Evolutionary conservation across 2,797 vertebrate species (phyloP), one percentile per base, ranked within the genome.

Genomic region (Rhinoraja longicauda): DNA sequence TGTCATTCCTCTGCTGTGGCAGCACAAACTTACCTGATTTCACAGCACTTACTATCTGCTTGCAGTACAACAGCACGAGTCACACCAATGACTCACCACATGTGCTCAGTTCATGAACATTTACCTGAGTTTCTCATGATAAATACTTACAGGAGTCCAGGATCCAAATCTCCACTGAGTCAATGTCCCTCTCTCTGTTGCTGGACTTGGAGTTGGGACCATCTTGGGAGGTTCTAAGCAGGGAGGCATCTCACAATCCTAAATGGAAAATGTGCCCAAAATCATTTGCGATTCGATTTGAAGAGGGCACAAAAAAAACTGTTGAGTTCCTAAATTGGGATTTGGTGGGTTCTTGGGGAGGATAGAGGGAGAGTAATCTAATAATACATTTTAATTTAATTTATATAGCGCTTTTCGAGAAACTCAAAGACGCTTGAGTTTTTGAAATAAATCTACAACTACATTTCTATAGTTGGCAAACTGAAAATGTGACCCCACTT

Each of bases 91-190:
- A 9, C 13, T 3, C 12, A 19, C 64, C 19, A 70, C 32, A 90
- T 36, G 32, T 39, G 29, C 32, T 21, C 62, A 67, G 32, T 17
- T 90, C 7, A 0, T 90, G 70, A 39, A 19, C 88, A 70, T 90
- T 90, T 70, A 45, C 32, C n/a, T 17, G 5, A 72, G 62, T 88
- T 88, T 92, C 70, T 73, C n/a, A 4, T 75, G 24, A 62, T 73
- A 92, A 75, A 94, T 95, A 96, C 98, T 97, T 96, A 99, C 99
- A 93, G 97, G 96, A 0, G 98, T 98, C 99, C 99, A 99, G 82
- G 98, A 99, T 93, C 99, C 98, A 0, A 97, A 98, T 97, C 99
- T 96, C 99, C 98, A 99, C 78, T 99, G 97, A 26, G 97, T 97
- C 93, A 94, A 94, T 91, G 96, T 96, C 93, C 96, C 96, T 59